Evolutionary conservation across 2,113 vertebrate species (phyloP), one percentile per base, ranked within the genome.

Genomic region (Salvelinus alpinus): DNA sequence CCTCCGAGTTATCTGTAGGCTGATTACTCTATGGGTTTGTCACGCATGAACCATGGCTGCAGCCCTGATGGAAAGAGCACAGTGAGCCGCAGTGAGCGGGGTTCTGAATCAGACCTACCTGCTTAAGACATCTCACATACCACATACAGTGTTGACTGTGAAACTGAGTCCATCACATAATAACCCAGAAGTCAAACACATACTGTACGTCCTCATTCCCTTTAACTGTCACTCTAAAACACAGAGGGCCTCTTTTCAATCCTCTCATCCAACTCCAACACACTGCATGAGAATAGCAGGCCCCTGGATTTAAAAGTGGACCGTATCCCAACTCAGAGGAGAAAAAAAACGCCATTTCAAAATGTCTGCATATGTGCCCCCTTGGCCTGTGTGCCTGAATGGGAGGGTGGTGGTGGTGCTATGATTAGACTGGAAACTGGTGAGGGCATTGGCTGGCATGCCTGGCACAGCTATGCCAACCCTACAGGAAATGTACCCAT

Each of bases 21-120:
- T 60, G 67, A 77, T 82, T 67, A 79, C 79, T 54, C 70, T 75
- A 24, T 78, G 27, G 51, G 76, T 72, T 83, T 85, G 74, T 81
- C 80, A 80, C 44, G 9, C 54, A 68, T 48, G 4, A 77, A 73
- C 24, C 51, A 31, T 34, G 51, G 54, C 70, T 14, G 25, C 48
- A n/a, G 25, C 54, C 70, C 70, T 34, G 31, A 76, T 77, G 77
- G 7, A 22, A 22, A 48, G 68, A 18, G 68, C 68, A 48, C 68
- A 22, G 44, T 24, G 68, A 47, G 2, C 5, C 3, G 12, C 20
- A 22, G 6, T 47, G 9, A 38, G 38, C 9, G 0, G 4, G 9
- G 14, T 51, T 51, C 48, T 3, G 48, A 51, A 51, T 51, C 48
- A 51, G 3, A 51, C 3, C 48, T 51, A 51, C 48, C 11, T 0